Conservation (phyloP, 2,797 vertebrate genomes). For the Danio choprae region DNA sequence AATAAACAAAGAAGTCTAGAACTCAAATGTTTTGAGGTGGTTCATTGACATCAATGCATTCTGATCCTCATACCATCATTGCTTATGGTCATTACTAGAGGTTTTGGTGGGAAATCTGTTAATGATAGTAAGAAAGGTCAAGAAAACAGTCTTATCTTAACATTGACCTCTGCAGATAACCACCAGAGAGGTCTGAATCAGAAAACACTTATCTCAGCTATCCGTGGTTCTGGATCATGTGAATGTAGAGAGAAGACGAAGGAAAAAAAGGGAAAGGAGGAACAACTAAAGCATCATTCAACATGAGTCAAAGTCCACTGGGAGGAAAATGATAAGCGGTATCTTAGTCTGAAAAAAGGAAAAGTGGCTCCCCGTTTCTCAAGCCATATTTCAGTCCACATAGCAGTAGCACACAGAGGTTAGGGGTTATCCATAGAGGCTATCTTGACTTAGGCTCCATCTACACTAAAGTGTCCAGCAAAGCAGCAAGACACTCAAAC, state of each 20-base stretch:
- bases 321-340: slow-evolving; percentile 50
- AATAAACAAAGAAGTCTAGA: slow-evolving; percentile 2
- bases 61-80: not conserved
- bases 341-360: slow-evolving; percentile 49
- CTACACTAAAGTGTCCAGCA: slow-evolving; percentile 39
- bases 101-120: slow-evolving; percentile 20
- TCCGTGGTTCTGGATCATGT: slow-evolving; percentile 37
- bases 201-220: slow-evolving; percentile 38
- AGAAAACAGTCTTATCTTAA: slow-evolving; percentile 41
- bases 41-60: slow-evolving; percentile 19
- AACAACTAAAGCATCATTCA: slow-evolving; percentile 53
- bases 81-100: slow-evolving; percentile 10
- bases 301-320: slow-evolving; percentile 40
- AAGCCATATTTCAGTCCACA: slow-evolving; percentile 46
- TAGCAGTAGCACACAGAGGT: slow-evolving; percentile 38
- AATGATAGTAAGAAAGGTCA: slow-evolving; percentile 1
- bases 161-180: slow-evolving; percentile 31
- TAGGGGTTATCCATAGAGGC: slow-evolving; percentile 59
- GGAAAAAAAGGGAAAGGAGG: slow-evolving; percentile 4
- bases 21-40: not conserved
- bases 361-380: slow-evolving; percentile 42
- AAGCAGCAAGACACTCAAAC: slow-evolving; percentile 28
- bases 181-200: slow-evolving; percentile 10
- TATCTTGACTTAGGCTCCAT: slow-evolving; percentile 49
- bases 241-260: slow-evolving; percentile 2